Base-by-base conservation (phyloP, 1,140 invertebrate species). In the Drosophila setifemur region DNA sequence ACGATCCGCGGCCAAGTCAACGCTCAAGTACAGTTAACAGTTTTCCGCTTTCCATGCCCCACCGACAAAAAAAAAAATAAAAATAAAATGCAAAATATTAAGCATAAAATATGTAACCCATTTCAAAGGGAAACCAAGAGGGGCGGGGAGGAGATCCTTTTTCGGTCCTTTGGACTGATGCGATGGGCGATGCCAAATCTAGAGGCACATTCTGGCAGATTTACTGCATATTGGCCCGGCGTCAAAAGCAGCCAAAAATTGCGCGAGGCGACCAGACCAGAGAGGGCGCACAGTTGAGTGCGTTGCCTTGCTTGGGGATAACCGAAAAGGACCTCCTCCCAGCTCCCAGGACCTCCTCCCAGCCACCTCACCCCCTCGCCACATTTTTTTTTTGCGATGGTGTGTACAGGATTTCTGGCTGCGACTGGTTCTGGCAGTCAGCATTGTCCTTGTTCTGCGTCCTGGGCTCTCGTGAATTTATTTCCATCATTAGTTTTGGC, bases 101-200 rank as follows among this genome's bases (percentile, higher is more conserved):
- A 88, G 75, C 81, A 86, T 88, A 88, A 88, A 88, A 88, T 88
- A 88, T 88, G 81, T 88, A 88, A 89, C 86, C 86, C 87, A 88
- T 89, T 89, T 86, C 61, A 55, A 74, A 74, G 61, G 48, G 52
- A 45, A 63, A 63, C 31, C 8, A 18, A 18, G 28, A 12, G 26
- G 19, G 9, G 21, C 39, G 23, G 12, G 11, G n/a, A 18, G 18
- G 7, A 8, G 40, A 8, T 14, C 33, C 7, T n/a, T n/a, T n/a
- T n/a, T n/a, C 4, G 37, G 26, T 69, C 69, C 60, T 48, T 48
- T 31, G 31, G 60, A 64, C 63, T 71, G 66, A 55, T 68, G 72
- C 55, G n/a, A 58, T 50, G 64, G 63, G 78, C 69, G 69, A 67
- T 88, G 86, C 83, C 86, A 81, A 88, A 89, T 88, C 81, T 88